phyloP scores from a whole-genome alignment of 2,888 invertebrate species.

The Sisyra nigra region DNA sequence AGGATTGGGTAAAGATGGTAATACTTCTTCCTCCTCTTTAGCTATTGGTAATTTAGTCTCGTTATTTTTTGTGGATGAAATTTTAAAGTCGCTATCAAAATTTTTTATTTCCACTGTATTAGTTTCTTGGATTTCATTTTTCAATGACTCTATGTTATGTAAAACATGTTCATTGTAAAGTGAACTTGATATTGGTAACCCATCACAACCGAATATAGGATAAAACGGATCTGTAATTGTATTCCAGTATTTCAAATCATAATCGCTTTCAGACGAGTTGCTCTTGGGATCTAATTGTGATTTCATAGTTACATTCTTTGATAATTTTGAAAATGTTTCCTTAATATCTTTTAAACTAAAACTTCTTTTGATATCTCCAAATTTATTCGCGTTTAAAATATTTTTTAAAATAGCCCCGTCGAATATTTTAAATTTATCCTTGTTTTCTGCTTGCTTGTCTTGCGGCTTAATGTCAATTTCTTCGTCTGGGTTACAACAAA shows the following conservation, averaged over 20 bases:
- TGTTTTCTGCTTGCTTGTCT: constrained; percentile 13
- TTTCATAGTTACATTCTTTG: constrained; percentile 38
- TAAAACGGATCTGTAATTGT: constrained; percentile 66
- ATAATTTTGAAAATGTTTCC: constrained; percentile 38
- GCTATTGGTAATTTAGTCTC: constrained; percentile 8
- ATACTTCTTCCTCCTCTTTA: constrained; percentile 24
- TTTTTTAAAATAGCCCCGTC: constrained; percentile 10
- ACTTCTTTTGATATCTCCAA: constrained; percentile 20
- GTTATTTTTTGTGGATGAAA: constrained; percentile 7
- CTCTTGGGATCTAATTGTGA: constrained; percentile 17
- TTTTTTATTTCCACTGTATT: constrained; percentile 26
- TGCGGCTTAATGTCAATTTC: constrained; percentile 15
- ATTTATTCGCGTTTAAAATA: constrained; percentile 12
- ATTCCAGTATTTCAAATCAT: constrained; percentile 29
- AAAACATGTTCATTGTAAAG: constrained; percentile 54
- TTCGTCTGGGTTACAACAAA: constrained; percentile 47
- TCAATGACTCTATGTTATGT: constrained; percentile 41
- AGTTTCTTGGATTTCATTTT: constrained; percentile 11
- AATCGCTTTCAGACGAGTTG: constrained; percentile 22
- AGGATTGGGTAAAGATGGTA: constrained; percentile 22
- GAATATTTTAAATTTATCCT: constrained; percentile 9
- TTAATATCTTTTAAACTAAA: constrained; percentile 48
- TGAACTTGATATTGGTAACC: constrained; percentile 54
- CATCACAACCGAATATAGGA: constrained; percentile 60
- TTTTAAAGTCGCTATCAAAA: constrained; percentile 28